Conservation (phyloP, 1,140 invertebrate genomes). For the Drosophila mojavensis region DNA sequence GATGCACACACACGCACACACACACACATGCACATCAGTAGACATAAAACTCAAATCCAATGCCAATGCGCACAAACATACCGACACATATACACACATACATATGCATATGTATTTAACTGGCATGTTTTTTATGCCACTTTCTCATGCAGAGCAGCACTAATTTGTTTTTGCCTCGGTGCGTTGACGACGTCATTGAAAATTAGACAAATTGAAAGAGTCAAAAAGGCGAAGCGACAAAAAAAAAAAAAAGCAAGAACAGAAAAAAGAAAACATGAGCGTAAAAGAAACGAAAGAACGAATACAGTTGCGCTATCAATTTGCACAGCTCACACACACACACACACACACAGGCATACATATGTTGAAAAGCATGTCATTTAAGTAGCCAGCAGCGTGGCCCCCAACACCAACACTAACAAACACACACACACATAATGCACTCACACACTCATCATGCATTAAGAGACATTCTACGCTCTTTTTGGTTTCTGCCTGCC, state of each 20-base stretch:
- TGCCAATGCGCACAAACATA: conserved; percentile 15
- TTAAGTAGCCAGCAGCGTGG: conserved; percentile 61
- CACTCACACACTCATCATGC: conserved; percentile 18
- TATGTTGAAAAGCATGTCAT: conserved; percentile 51
- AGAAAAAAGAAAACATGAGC: background rate
- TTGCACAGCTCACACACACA: conserved; percentile 38
- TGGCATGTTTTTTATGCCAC: conserved; percentile 22
- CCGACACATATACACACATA: conserved; percentile 8
- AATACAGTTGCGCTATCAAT: conserved; percentile 61
- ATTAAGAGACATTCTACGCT: conserved; percentile 65
- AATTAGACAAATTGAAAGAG: conserved; percentile 78
- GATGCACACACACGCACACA: background rate
- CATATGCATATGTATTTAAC: conserved; percentile 15
- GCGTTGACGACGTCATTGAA: conserved; percentile 75
- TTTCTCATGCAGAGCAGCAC: conserved; percentile 51
- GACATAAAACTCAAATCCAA: conserved; percentile 32
- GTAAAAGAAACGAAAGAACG: conserved; percentile 40
- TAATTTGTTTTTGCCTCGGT: conserved; percentile 74
- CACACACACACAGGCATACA: conserved; percentile 23
- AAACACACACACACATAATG: conserved; percentile 16
- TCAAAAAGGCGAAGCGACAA: conserved; percentile 64
- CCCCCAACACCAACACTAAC: conserved; percentile 31
- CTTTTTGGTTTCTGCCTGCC: conserved; percentile 60
- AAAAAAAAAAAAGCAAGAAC: conserved; percentile 28
- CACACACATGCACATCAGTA: conserved; percentile 10